Base-by-base conservation (phyloP, 2,797 vertebrate species). In the Onychomys leucogaster region DNA sequence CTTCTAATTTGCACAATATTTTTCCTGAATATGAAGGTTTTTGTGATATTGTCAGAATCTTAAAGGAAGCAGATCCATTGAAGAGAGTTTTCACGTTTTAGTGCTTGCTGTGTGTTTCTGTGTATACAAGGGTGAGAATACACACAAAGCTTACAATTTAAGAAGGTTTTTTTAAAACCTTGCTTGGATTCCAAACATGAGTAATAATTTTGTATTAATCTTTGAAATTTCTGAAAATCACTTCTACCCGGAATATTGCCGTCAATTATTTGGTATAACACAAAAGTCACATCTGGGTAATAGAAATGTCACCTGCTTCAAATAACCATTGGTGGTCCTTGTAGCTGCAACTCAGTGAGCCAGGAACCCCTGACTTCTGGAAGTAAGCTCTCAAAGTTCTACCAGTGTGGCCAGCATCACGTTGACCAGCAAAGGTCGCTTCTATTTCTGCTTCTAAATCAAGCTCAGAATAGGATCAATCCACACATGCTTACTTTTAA, bases 401-500 rank as follows among this genome's bases (percentile, higher is more conserved):
- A 61, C 88, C n/a, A 37, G 41, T 16, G 80, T 34, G 90, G 73
- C 93, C 94, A 89, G 85, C 76, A 71, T 82, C 55, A 89, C 67
- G 61, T 76, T 89, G 90, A 96, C 95, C 29, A 86, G 89, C 9
- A 27, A 92, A 98, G 97, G 29, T 91, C 94, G 97, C 97, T 98
- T 81, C 71, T 91, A 90, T 91, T 98, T 94, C 89, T 91, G 49
- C 71, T 90, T 96, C 81, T 81, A 98, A 95, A 97, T 95, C 98
- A 97, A 95, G 84, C 96, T 92, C 43, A 67, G 67, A 96, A 92
- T 76, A 96, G 52, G 95, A 98, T 98, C 95, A 98, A 98, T 97
- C 77, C 86, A 5, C 5, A 49, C 43, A 77, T 98, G 97, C 98
- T 99, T 98, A 97, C 97, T 98, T 98, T 98, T 98, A 96, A 98